Evolutionary conservation across 2,113 vertebrate species (phyloP), one percentile per base, ranked within the genome.

Genomic region (Macroglossus sobrinus): DNA sequence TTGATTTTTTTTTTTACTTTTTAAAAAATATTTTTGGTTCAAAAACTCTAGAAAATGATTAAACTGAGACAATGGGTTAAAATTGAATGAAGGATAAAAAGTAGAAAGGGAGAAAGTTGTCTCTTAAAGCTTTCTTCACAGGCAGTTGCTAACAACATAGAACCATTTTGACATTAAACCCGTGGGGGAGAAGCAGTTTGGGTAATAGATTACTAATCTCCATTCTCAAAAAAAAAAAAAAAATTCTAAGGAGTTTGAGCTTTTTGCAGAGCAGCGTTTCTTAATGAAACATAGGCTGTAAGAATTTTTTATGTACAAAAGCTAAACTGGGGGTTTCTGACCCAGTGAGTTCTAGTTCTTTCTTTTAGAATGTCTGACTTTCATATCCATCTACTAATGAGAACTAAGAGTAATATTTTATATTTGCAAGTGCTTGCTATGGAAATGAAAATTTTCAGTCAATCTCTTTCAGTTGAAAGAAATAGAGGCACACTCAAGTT

Each of bases 1-100:
- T 94, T 61, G 61, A 66, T 63, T 85, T 93, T 86, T 40, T 91
- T 81, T 89, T 43, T 82, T 92, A 61, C 63, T 69, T 91, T 68
- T 26, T 38, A 30, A 78, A 75, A 82, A 74, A 45, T 4, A 59
- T 96, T 95, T 76, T 81, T 91, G 93, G 81, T 64, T 74, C 93
- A 94, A 57, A 97, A 96, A 81, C 14, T 5, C 9, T 84, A 69
- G 88, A 95, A 91, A 97, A 95, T 89, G 93, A 97, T 85, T 71
- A 90, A 97, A 85, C 26, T 5, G 35, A 16, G 69, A 80, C 82
- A 84, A 87, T 16, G 22, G 55, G 53, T 92, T 7, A 55, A 88
- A 72, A 89, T 38, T 95, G 88, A 97, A 92, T 69, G 57, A 95
- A 97, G 15, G 26, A 26, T 72, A 91, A 85, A 92, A 30, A 75